Evolutionary conservation across 2,888 invertebrate genomes (phyloP).

Genomic region (Catocala fraxini): DNA sequence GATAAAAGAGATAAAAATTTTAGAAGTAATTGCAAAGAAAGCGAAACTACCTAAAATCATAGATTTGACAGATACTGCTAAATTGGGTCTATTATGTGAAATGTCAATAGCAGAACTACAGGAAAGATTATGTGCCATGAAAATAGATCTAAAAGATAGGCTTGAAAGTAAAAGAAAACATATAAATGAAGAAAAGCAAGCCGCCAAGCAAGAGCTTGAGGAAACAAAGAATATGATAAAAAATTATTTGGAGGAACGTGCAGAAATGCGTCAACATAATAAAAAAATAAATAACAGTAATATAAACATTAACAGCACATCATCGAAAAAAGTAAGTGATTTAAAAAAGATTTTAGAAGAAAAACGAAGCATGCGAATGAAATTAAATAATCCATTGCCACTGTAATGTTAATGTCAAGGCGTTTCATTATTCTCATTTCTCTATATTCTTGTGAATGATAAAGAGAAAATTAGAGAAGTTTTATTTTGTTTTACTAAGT

Average conservation of each 20-base stretch:
- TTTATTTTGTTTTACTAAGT: too few relatives aligned
- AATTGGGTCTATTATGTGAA: slow-evolving; percentile 88
- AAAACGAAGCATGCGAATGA: slow-evolving; percentile 74
- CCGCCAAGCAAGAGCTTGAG: slow-evolving; percentile 80
- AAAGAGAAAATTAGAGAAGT: too few relatives aligned
- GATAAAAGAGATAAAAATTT: slow-evolving; percentile 84
- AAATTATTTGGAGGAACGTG: slow-evolving; percentile 70
- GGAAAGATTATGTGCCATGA: slow-evolving; percentile 83
- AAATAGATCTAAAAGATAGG: slow-evolving; percentile 84
- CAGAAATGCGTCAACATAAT: slow-evolving; percentile 61
- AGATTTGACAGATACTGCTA: slow-evolving; percentile 88
- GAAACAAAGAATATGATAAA: slow-evolving; percentile 78
- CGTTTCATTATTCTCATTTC: slow-evolving; percentile 28
- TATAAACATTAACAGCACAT: slow-evolving; percentile 46
- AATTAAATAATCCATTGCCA: slow-evolving; percentile 33
- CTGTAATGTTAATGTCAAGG: slow-evolving; percentile 22
- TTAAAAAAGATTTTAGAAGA: slow-evolving; percentile 82
- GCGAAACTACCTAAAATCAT: slow-evolving; percentile 84
- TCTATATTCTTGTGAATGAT: slow-evolving; percentile 18
- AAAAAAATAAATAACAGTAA: slow-evolving; percentile 55
- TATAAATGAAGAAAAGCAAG: slow-evolving; percentile 78
- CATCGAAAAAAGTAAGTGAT: slow-evolving; percentile 78
- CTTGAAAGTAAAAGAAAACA: slow-evolving; percentile 78
- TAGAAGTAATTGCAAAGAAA: slow-evolving; percentile 82
- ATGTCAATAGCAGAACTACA: slow-evolving; percentile 90